Conservation (phyloP, 2,113 vertebrate genomes). For the Scatophagus argus region DNA sequence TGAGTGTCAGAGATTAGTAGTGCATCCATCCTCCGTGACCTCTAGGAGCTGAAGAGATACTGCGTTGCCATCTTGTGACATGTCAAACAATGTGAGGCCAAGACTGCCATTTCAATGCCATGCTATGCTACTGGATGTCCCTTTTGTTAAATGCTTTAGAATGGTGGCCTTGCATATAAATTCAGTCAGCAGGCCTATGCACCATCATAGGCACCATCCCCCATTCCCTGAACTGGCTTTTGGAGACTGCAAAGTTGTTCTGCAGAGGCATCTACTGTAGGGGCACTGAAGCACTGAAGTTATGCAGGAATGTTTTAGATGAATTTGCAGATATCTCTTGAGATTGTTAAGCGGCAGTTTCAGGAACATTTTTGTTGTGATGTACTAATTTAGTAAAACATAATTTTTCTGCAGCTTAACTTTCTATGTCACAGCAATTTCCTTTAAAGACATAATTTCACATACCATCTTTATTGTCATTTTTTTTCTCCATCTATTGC, state of each 20-base stretch:
- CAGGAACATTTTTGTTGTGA: background rate
- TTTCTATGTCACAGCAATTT: background rate
- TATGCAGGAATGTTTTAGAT: background rate
- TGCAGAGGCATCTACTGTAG: background rate
- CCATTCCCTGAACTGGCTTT: slow-evolving; percentile 51
- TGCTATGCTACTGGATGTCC: slow-evolving; percentile 60
- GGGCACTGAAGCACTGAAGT: background rate
- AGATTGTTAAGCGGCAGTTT: too few species aligned
- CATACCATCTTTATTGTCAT: background rate
- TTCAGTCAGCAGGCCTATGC: slow-evolving; percentile 40
- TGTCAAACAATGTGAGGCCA: slow-evolving; percentile 84
- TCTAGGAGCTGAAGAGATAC: slow-evolving; percentile 79
- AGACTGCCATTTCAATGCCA: slow-evolving; percentile 84
- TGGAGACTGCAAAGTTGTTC: slow-evolving; percentile 27
- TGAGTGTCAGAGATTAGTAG: slow-evolving; percentile 79
- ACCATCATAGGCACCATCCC: slow-evolving; percentile 1
- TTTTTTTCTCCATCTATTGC: background rate
- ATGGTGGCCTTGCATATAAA: slow-evolving; percentile 70
- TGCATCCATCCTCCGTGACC: slow-evolving; percentile 77
- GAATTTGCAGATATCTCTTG: background rate
- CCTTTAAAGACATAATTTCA: background rate
- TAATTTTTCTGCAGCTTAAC: background rate
- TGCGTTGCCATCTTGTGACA: slow-evolving; percentile 80
- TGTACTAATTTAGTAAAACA: background rate
- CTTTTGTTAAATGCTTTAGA: slow-evolving; percentile 80